Base-by-base conservation (phyloP, 2,888 invertebrate genomes). In the Caenorhabditis afra region DNA sequence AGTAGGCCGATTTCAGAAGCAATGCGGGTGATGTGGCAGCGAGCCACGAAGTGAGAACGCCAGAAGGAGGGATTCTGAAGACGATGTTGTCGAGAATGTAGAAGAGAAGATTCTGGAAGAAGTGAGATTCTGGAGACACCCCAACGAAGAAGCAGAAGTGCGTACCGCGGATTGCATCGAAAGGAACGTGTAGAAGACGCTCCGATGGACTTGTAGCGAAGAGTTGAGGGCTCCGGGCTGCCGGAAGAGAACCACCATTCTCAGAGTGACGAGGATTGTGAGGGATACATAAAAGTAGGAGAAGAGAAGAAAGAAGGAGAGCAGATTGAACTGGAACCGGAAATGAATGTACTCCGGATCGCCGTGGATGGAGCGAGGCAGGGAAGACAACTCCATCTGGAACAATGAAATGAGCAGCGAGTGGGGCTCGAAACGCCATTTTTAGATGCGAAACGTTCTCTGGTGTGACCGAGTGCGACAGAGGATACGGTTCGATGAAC, bases 91-190 rank as follows among this genome's bases (percentile, higher is more conserved):
- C 57, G 41, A 57, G 37, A 14, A 57, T 14, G 22, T 57, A 57
- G 22, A 41, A 57, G 2, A 57, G 41, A 20, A 57, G 39, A 22
- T 16, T 57, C 57, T 57, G 57, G 22, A 57, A 57, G 29, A 18
- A 16, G 7, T 16, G n/a, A 29, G 3, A 16, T 1, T 29, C 3
- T 23, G 3, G 52, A 12, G 12, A 23, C n/a, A n/a, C n/a, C n/a
- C n/a, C n/a, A n/a, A n/a, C n/a, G n/a, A n/a, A n/a, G 29, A n/a
- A 14, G 10, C 29, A 35, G 3, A 16, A 47, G 18, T 37, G 4
- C 16, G 14, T 16, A 70, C 70, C 45, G 70, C 61, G 7, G 52
- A 35, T 20, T 70, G 41, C 70, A 70, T 70, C 70, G 61, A 70
- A 11, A 70, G 29, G 18, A 70, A 70, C 11, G 58, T 61, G 45